Percentiles rank a stretch among this genome's conserved stretches.
Evolutionary conservation across 1,140 invertebrate genomes (phyloP).

Genomic region (Drosophila parvula): DNA sequence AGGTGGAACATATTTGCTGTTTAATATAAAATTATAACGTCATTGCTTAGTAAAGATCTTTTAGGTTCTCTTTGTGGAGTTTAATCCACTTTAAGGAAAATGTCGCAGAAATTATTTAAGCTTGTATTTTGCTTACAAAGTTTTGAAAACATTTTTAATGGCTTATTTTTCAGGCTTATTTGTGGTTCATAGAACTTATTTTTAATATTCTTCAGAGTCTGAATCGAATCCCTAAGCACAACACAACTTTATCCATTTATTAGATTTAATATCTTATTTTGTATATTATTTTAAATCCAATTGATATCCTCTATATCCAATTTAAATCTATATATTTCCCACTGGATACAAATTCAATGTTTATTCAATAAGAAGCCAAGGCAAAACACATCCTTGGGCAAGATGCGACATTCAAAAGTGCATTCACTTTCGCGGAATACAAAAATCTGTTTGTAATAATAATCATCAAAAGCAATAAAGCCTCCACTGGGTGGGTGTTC

Average conservation of each 20-base stretch:
- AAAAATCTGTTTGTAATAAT: conserved; percentile 80
- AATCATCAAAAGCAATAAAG: conserved; percentile 71
- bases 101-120: background rate
- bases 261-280: too few species aligned
- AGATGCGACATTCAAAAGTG: conserved; percentile 51
- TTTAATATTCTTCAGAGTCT: background rate
- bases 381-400: background rate
- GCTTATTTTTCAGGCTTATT: background rate
- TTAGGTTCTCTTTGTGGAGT: background rate
- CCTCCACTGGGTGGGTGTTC: conserved; percentile 16
- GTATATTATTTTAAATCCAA: too few species aligned
- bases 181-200: background rate
- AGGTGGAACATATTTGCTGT: background rate
- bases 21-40: background rate
- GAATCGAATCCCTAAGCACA: too few species aligned
- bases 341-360: conserved; percentile 8
- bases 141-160: background rate
- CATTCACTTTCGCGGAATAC: conserved; percentile 48
- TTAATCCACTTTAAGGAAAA: background rate
- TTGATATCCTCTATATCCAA: background rate
- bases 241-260: too few species aligned
- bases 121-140: background rate
- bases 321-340: background rate
- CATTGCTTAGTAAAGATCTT: background rate
- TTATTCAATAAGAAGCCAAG: conserved; percentile 15